phyloP scores from a whole-genome alignment of 2,797 vertebrate species.

The Cynodonichthys magdalenae region DNA sequence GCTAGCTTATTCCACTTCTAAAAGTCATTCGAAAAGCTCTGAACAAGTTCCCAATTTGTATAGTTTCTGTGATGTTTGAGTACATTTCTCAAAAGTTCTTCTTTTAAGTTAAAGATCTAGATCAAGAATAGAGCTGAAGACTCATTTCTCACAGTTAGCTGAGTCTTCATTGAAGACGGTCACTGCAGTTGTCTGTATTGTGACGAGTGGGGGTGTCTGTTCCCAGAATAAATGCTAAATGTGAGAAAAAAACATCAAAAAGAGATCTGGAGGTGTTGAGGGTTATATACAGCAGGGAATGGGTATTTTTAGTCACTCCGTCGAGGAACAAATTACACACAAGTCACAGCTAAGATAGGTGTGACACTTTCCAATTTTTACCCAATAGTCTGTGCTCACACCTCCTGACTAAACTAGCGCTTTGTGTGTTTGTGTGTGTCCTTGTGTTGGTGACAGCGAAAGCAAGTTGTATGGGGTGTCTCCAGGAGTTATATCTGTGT shows the following conservation, averaged over 20 bases:
- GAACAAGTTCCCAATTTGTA: background rate
- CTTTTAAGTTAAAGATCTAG: background rate
- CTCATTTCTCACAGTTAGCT: slow-evolving; percentile 10
- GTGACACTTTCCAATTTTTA: slow-evolving; percentile 78
- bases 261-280: slow-evolving; percentile 48
- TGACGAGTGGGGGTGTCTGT: slow-evolving; percentile 34
- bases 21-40: background rate
- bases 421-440: slow-evolving; percentile 31
- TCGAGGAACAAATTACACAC: slow-evolving; percentile 70
- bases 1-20: background rate
- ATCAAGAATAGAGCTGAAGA: slow-evolving; percentile 33
- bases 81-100: background rate
- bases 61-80: too few relatives aligned
- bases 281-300: slow-evolving; percentile 62
- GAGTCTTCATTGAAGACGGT: slow-evolving; percentile 31
- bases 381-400: slow-evolving; percentile 75
- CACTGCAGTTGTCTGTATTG: slow-evolving; percentile 12
- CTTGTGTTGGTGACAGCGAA: slow-evolving; percentile 8
- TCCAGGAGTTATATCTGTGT: slow-evolving; percentile 32
- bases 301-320: slow-evolving; percentile 68
- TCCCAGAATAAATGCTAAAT: slow-evolving; percentile 41
- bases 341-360: slow-evolving; percentile 74
- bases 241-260: slow-evolving; percentile 33
- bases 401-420: slow-evolving; percentile 68
- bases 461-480: slow-evolving; percentile 24